Evolutionary conservation across 2,888 invertebrate genomes (phyloP).

Genomic region (Calliopum simillimum): DNA sequence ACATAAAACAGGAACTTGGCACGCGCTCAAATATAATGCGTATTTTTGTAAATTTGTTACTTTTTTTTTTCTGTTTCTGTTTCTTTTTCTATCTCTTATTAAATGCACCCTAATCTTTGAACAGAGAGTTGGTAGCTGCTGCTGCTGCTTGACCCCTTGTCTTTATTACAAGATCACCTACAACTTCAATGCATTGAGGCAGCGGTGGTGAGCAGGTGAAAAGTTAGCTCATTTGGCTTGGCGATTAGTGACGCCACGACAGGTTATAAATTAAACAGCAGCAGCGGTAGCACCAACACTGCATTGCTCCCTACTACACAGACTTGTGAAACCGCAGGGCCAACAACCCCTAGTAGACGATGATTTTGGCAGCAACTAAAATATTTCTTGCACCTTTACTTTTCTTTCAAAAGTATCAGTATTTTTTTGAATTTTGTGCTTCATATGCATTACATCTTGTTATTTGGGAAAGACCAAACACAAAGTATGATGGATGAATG

Average conservation of each 20-base stretch:
- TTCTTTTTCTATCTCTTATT: neutral
- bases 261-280: slow-evolving; percentile 55
- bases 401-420: too few relatives aligned
- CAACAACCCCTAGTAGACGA: slow-evolving; percentile 2
- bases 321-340: neutral
- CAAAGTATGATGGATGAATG: slow-evolving; percentile 9
- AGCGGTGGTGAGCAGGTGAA: slow-evolving; percentile 18
- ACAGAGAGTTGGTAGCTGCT: neutral
- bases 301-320: neutral
- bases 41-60: neutral
- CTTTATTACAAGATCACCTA: slow-evolving; percentile 14
- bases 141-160: neutral
- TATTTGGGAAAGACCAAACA: neutral
- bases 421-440: too few relatives aligned
- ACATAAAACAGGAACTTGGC: too few relatives aligned
- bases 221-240: slow-evolving; percentile 21
- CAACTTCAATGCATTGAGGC: neutral
- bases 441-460: neutral
- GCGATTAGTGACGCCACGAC: slow-evolving; percentile 49
- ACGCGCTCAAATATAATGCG: neutral
- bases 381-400: too few relatives aligned
- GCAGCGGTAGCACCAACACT: slow-evolving; percentile 31
- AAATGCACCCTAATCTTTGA: slow-evolving; percentile 9
- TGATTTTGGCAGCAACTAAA: too few relatives aligned
- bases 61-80: neutral